Percentiles rank a stretch among this genome's conserved stretches.
Evolutionary conservation across 2,888 invertebrate species (phyloP).

Genomic region (Thereva nobilitata): DNA sequence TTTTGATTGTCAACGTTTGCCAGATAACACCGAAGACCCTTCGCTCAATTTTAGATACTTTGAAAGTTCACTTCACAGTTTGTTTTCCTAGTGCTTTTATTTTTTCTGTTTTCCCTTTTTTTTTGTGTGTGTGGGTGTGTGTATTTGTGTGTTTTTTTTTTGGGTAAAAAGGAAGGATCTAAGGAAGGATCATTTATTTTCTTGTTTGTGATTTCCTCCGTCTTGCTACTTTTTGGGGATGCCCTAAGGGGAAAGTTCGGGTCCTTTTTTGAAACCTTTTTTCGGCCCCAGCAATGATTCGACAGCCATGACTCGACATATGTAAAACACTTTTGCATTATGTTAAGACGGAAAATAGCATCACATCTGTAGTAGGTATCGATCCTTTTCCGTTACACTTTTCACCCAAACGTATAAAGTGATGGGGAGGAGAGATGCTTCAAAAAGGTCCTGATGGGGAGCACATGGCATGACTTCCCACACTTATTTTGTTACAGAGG

Average conservation of each 20-base stretch:
- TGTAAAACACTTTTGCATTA: constrained; percentile 36
- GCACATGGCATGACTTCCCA: too few species aligned
- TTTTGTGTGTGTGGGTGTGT: too few species aligned
- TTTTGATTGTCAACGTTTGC: constrained; percentile 26
- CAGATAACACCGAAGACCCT: constrained; percentile 21
- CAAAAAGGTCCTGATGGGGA: too few species aligned
- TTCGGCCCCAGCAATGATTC: constrained; percentile 23
- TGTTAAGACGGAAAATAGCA: constrained; percentile 33
- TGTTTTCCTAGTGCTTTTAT: constrained; percentile 8
- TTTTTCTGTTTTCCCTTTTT: too few species aligned
- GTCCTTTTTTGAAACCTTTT: constrained; percentile 15
- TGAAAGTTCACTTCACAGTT: constrained; percentile 34
- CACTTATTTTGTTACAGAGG: too few species aligned
- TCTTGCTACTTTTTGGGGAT: background rate
- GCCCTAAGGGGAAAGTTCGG: constrained; percentile 18
- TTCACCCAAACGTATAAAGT: too few species aligned
- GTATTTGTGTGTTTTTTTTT: constrained; percentile 17
- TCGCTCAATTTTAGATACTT: constrained; percentile 28
- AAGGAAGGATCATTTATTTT: constrained; percentile 16
- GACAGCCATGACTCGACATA: constrained; percentile 36
- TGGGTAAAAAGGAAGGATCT: constrained; percentile 17
- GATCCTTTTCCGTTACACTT: too few species aligned
- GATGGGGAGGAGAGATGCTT: too few species aligned
- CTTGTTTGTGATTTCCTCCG: constrained; percentile 22
- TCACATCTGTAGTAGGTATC: constrained; percentile 24